These are phyloP conservation scores for Pungitius pungitius DNA, from an alignment of 2,113 vertebrate genomes.

Conservation along the genomic window DNA sequence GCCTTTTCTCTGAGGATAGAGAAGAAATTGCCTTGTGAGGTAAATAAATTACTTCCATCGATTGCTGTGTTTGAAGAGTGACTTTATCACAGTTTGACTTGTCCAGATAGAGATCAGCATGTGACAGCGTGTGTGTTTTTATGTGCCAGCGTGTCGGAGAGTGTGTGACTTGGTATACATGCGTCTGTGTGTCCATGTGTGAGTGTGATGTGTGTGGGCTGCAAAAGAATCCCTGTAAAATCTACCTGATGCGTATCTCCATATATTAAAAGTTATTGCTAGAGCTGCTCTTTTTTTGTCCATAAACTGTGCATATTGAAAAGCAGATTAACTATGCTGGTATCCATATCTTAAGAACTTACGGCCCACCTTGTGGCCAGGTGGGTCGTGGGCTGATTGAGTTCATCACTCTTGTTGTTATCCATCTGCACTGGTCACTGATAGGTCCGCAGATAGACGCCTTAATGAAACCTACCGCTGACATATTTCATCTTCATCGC, in stretches of 20 bases:
- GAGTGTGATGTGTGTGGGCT: conserved; percentile 24
- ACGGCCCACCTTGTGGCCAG: conserved; percentile 39
- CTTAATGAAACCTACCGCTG: conserved; percentile 19
- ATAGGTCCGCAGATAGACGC: conserved; percentile 38
- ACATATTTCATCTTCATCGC: conserved; percentile 13
- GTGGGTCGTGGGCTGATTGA: conserved; percentile 39
- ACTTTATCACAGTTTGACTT: conserved; percentile 83
- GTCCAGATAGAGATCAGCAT: conserved; percentile 78
- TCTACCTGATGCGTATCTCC: conserved; percentile 72
- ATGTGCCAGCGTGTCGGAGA: conserved; percentile 47
- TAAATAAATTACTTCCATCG: conserved; percentile 87
- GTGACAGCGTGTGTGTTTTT: conserved; percentile 70
- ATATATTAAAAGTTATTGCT: conserved; percentile 70
- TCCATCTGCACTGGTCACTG: conserved; percentile 26
- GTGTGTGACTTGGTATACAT: conserved; percentile 26
- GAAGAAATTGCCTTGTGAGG: conserved; percentile 77
- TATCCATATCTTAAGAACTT: conserved; percentile 34
- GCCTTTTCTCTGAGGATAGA: conserved; percentile 70
- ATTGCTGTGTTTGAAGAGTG: conserved; percentile 81
- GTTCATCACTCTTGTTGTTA: conserved; percentile 51
- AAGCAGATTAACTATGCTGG: conserved; percentile 47
- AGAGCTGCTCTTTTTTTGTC: conserved; percentile 22
- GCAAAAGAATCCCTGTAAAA: conserved; percentile 58
- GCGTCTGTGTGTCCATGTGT: conserved; percentile 27
- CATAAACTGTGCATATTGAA: conserved; percentile 44